These are phyloP conservation scores for Pampus argenteus DNA, from an alignment of 2,797 vertebrate genomes.

Conservation along the genomic window DNA sequence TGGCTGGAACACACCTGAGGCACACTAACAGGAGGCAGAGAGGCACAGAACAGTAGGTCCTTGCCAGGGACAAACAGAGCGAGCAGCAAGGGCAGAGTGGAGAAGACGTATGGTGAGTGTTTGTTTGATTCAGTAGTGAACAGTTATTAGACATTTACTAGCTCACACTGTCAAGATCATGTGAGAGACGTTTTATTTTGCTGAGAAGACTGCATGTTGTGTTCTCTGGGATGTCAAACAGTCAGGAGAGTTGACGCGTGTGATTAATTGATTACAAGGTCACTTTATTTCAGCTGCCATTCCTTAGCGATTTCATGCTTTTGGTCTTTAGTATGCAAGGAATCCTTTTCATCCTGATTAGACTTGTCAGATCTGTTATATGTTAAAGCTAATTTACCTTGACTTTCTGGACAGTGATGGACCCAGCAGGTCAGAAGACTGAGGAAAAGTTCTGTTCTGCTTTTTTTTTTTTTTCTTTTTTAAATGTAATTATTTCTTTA, in stretches of 20 bases:
- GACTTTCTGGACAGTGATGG: conserved; percentile 12
- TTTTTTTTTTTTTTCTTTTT: not conserved
- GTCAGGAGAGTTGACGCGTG: conserved; percentile 20
- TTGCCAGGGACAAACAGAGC: conserved; percentile 5
- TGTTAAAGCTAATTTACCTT: conserved; percentile 18
- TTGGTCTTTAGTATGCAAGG: conserved; percentile 29
- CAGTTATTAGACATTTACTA: conserved; percentile 12
- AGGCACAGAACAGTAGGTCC: not conserved
- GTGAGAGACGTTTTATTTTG: conserved; percentile 13
- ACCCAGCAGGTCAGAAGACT: conserved; percentile 6
- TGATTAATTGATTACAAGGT: conserved; percentile 36
- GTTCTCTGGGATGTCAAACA: conserved; percentile 6
- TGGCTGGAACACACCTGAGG: conserved; percentile 41
- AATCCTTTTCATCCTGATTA: conserved; percentile 56
- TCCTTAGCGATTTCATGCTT: conserved; percentile 55
- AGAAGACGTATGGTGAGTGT: conserved; percentile 56
- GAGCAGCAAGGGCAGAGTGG: conserved; percentile 2
- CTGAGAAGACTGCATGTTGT: conserved; percentile 22
- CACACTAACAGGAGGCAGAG: not conserved
- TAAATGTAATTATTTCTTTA: no score
- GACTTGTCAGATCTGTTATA: conserved; percentile 27
- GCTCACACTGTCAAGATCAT: not conserved
- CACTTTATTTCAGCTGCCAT: conserved; percentile 33
- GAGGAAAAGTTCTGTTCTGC: not conserved
- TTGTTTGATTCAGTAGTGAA: conserved; percentile 34